Base-by-base conservation (phyloP, 2,888 invertebrate genomes). In the Idaea aversata region DNA sequence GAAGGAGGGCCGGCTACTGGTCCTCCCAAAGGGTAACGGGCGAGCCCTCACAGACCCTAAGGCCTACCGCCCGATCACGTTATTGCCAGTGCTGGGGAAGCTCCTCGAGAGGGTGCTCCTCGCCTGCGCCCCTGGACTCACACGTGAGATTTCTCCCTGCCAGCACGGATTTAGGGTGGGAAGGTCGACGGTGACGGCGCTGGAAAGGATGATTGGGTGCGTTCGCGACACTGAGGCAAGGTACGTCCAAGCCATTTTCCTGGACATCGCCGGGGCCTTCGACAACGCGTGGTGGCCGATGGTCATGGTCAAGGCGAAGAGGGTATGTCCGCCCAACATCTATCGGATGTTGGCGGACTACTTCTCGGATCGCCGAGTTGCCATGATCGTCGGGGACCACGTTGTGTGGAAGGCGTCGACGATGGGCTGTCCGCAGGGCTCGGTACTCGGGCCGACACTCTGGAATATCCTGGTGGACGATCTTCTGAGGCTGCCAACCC, bases 241-340 rank as follows among this genome's bases (percentile, higher is more conserved):
- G 13, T 61, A 47, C 7, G 61, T 61, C 5, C 61, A 61, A 35
- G 47, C 38, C 3, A 16, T 61, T 5, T 61, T 61, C 13, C 47
- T 61, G 6, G 61, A 61, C 61, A 61, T 61, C 47, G 4, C 25
- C 0, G 66, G 70, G 69, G 1, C 70, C 72, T 25, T 58, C 0
- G 57, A 57, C 57, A 57, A 57, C 61, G 15, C 57, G 10, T 57
- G 57, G 61, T 61, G 47, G 62, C 25, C 62, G 5, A 62, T 57
- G 57, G 34, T 62, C 5, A n/a, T 62, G 34, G 3, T n/a, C 5
- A 57, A 62, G 57, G 57, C 34, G 4, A 57, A 62, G 34, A 34
- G 15, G 57, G 61, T 35, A 25, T 62, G 13, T 5, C 34, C 62
- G n/a, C 34, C 57, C 3, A 62, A 62, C 15, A 34, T 62, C 57